phyloP scores from a whole-genome alignment of 2,888 invertebrate species.

The Corythucha ciliata region DNA sequence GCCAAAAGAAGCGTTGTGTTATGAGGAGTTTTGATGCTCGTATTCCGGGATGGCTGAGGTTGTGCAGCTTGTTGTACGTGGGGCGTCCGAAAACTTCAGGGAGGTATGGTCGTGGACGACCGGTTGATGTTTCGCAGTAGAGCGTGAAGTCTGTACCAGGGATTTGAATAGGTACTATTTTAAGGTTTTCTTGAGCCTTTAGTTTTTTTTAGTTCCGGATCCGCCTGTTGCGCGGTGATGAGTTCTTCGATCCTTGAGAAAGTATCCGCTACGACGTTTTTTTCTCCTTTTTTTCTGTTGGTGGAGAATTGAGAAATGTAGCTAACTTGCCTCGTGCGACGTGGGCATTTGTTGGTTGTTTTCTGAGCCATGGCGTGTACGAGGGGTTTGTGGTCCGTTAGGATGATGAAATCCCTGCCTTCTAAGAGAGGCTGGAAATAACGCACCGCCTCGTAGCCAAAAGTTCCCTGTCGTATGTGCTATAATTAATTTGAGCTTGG shows the following conservation, averaged over 20 bases:
- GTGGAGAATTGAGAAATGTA: slow-evolving; percentile 26
- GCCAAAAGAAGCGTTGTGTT: slow-evolving; percentile 35
- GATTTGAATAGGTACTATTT: no score
- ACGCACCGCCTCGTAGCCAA: not conserved
- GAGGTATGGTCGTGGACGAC: slow-evolving; percentile 12
- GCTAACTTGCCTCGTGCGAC: slow-evolving; percentile 16
- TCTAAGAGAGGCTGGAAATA: not conserved
- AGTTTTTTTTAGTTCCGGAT: no score
- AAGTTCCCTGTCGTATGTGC: slow-evolving; percentile 41
- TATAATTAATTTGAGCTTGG: slow-evolving; percentile 39
- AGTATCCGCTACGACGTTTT: slow-evolving; percentile 36
- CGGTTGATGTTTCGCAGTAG: no score
- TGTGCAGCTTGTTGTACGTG: slow-evolving; percentile 31
- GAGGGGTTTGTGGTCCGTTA: not conserved
- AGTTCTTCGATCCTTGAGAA: slow-evolving; percentile 7
- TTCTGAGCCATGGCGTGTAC: slow-evolving; percentile 13
- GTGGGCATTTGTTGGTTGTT: slow-evolving; percentile 21
- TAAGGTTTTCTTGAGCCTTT: no score
- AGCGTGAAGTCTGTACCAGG: no score
- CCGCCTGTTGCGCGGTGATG: not conserved
- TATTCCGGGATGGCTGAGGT: slow-evolving; percentile 34
- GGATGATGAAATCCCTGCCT: not conserved
- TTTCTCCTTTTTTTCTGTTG: slow-evolving; percentile 22
- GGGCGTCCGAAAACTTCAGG: not conserved
- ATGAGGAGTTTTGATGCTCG: slow-evolving; percentile 35